Base-by-base conservation (phyloP, 2,797 vertebrate species). In the Gallirallus australis region DNA sequence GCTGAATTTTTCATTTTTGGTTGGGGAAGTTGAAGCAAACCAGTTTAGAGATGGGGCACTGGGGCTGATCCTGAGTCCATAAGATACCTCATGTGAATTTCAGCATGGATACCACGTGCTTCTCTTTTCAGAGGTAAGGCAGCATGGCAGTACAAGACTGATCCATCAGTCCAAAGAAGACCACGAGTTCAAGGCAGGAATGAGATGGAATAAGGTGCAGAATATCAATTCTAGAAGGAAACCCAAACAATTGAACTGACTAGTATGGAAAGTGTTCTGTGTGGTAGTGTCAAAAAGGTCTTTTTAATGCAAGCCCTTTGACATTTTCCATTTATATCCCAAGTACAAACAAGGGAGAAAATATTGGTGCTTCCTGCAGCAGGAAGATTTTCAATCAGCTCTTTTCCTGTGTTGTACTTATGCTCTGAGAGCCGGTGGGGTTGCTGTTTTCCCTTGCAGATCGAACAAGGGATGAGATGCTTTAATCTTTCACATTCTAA, bases 401-500 rank as follows among this genome's bases (percentile, higher is more conserved):
- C 54, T 68, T 53, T 54, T 91, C 17, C 50, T 94, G n/a, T 66
- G 28, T 72, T 64, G 68, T 47, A 18, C 54, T 63, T 23, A 7
- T 18, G 12, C 37, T 85, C 54, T 77, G 35, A 80, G 69, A 53
- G 48, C 40, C 0, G 1, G 30, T 20, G 37, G 56, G n/a, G n/a
- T 48, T 82, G 50, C 71, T 37, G 35, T 66, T 86, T 89, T 59
- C 45, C 71, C 28, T 82, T 63, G 23, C 77, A 73, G 66, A 59
- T 48, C 0, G 13, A 77, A 63, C 59, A 63, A 47, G 37, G 48
- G 37, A 57, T 33, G 76, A 89, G 45, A 27, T 78, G 33, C 33
- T 86, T 86, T 78, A 76, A 82, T 89, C 66, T 72, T 85, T 86
- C 45, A 57, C 56, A 37, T 89, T 77, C 85, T 78, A 64, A 82